These are phyloP conservation scores for Oncorhynchus kisutch DNA, from an alignment of 2,113 vertebrate genomes.

Conservation along the genomic window DNA sequence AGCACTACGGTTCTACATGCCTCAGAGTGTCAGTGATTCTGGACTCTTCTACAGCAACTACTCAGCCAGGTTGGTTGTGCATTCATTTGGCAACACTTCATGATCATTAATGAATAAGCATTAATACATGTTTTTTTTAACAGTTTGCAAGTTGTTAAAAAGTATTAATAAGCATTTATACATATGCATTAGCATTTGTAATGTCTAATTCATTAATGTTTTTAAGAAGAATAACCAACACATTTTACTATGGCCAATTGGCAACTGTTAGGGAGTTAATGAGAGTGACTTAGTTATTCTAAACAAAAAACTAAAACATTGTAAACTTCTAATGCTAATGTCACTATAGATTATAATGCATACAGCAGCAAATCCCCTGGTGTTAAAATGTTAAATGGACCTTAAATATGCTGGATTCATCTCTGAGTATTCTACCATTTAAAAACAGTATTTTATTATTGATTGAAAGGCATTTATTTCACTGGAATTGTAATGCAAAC, in stretches of 20 bases:
- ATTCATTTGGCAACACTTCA: not conserved
- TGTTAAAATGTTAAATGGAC: not conserved
- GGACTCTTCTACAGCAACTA: constrained; percentile 2
- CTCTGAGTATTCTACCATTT: not conserved
- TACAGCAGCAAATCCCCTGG: not conserved
- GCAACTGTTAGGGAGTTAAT: not conserved
- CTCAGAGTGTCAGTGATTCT: constrained; percentile 3
- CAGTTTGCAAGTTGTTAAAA: not conserved
- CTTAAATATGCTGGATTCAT: not conserved
- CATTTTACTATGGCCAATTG: not conserved
- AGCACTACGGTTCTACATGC: not conserved
- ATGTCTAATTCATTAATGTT: too few relatives aligned
- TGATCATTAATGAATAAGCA: not conserved
- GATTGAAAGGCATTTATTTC: not conserved
- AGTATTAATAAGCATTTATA: not conserved
- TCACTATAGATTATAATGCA: not conserved
- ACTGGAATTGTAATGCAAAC: not conserved
- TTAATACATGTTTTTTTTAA: not conserved
- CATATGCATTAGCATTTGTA: not conserved
- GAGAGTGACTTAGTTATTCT: not conserved
- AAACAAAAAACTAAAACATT: not conserved
- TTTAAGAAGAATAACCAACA: too few relatives aligned
- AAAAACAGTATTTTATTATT: too few relatives aligned
- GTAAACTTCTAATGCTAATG: not conserved
- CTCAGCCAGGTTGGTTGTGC: not conserved